phyloP scores from a whole-genome alignment of 2,113 vertebrate species.

The Percina caprodes region DNA sequence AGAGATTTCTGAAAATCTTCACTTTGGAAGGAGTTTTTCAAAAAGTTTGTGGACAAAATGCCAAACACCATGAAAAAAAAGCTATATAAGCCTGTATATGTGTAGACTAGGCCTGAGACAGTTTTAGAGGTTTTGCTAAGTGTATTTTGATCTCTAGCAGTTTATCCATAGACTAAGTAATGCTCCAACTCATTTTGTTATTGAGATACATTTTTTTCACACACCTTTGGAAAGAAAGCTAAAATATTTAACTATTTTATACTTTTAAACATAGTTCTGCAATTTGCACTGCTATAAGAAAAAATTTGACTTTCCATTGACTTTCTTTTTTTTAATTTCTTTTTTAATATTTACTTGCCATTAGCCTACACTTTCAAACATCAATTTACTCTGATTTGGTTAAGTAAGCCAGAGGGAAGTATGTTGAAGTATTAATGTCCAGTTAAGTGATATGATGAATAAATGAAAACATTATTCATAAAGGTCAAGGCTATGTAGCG shows the following conservation, averaged over 20 bases:
- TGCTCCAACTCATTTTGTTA: too few relatives aligned
- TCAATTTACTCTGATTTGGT: background rate
- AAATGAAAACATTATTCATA: slow-evolving; percentile 4
- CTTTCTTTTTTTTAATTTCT: too few relatives aligned
- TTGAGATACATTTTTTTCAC: background rate
- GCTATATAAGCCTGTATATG: too few relatives aligned
- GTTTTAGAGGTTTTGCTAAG: too few relatives aligned
- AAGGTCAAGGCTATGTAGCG: background rate
- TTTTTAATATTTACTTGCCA: background rate
- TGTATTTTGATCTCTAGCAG: too few relatives aligned
- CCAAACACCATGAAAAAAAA: too few relatives aligned
- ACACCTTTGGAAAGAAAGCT: background rate
- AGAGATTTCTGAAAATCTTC: too few relatives aligned
- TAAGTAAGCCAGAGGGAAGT: background rate
- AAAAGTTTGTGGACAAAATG: too few relatives aligned
- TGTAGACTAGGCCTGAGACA: too few relatives aligned
- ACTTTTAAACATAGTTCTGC: background rate
- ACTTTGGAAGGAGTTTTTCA: too few relatives aligned
- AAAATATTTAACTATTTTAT: background rate
- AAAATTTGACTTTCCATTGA: background rate
- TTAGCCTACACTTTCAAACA: background rate
- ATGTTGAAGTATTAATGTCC: slow-evolving; percentile 1
- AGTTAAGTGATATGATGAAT: slow-evolving; percentile 1
- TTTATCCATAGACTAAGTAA: too few relatives aligned
- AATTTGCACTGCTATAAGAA: background rate